Evolutionary conservation across 2,888 invertebrate genomes (phyloP), one percentile per base, ranked within the genome.

Genomic region (Caenorhabditis becei): DNA sequence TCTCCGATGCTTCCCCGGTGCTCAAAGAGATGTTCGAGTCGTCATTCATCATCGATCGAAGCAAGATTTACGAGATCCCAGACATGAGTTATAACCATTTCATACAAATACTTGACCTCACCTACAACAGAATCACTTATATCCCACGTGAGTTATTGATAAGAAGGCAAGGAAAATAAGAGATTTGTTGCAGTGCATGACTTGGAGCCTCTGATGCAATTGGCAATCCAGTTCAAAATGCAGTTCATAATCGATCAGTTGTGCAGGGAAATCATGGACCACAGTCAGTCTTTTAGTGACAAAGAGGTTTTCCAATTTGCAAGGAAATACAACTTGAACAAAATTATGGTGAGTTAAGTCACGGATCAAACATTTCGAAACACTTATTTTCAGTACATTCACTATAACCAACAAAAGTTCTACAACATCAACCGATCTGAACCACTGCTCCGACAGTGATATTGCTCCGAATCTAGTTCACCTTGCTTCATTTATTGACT

Each of bases 1-100:
- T 71, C 3, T 53, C 51, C 0, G 61, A 71, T 5, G 70, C 62
- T 1, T 71, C 70, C 2, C 53, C 70, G 16, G 54, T 71, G 16
- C 23, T 61, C 28, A 28, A 54, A 23, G 18, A 41, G 28, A 18
- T 62, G 11, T 62, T 71, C 61, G 35, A 62, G 16, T 8, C 32
- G 0, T 11, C 20, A 4, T 44, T 28, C 11, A 1, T 71, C 3
- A 1, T 53, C 20, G 18, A 20, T 28, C 32, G 53, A n/a, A 26
- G 14, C 16, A 8, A 35, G 16, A 3, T 54, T 0, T 37, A 44
- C n/a, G 23, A 20, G 7, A 41, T 71, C 23, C 20, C 26, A 0
- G n/a, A n/a, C 4, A 20, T 71, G 16, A 54, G 20, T 23, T 71
- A 23, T 16, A 10, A 23, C 1, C 18, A 20, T 1, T 71, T 71